Evolutionary conservation across 2,113 vertebrate species (phyloP).

Genomic region (Casuarius casuarius): DNA sequence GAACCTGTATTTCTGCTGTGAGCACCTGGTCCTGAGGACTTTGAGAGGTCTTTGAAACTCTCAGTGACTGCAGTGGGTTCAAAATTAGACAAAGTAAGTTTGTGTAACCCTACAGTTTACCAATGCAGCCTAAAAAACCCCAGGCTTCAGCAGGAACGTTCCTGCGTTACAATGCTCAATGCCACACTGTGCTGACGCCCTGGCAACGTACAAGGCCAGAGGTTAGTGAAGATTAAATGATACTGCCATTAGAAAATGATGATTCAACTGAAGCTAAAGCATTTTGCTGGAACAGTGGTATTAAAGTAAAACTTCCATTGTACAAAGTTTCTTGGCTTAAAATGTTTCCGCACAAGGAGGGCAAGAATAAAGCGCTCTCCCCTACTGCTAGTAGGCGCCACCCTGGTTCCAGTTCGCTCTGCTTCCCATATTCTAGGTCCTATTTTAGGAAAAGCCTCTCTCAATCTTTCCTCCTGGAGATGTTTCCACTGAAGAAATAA

Average conservation of each 20-base stretch:
- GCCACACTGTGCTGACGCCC: neutral
- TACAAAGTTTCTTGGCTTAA: neutral
- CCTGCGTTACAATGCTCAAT: accelerated
- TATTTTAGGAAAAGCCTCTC: neutral
- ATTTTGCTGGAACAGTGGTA: neutral
- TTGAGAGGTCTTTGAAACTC: neutral
- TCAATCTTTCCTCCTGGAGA: neutral
- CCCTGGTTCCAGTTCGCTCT: neutral
- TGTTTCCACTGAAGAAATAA: neutral
- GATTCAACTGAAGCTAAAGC: neutral
- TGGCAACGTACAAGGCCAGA: neutral
- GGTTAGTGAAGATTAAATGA: neutral
- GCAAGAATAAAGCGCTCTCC: neutral
- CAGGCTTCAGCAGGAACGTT: accelerated
- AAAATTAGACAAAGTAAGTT: neutral
- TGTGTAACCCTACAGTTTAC: accelerated
- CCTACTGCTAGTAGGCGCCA: accelerated
- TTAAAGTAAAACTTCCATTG: neutral
- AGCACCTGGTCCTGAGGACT: neutral
- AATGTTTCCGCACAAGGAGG: neutral
- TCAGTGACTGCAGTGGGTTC: neutral
- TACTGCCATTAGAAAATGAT: neutral
- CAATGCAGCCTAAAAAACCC: neutral
- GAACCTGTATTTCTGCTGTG: neutral
- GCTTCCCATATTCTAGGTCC: accelerated